phyloP scores from a whole-genome alignment of 2,113 vertebrate genomes.

The Uropsilus gracilis region DNA sequence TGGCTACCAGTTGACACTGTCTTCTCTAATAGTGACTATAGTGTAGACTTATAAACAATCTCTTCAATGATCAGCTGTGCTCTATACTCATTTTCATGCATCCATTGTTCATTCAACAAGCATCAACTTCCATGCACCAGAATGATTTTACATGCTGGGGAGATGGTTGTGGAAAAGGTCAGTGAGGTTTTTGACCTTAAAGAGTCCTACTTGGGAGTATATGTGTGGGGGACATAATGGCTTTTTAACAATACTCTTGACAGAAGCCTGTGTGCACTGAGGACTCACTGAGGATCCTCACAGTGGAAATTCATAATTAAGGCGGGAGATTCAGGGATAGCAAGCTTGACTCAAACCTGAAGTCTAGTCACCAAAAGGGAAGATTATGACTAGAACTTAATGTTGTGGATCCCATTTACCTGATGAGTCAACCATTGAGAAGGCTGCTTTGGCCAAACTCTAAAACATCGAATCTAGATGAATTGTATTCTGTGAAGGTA shows the following conservation, averaged over 20 bases:
- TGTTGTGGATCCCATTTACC: background rate
- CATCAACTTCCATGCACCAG: background rate
- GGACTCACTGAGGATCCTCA: background rate
- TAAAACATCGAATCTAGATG: background rate
- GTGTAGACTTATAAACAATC: background rate
- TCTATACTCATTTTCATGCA: background rate
- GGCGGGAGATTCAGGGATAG: background rate
- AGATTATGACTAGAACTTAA: background rate
- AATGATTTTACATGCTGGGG: background rate
- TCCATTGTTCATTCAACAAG: background rate
- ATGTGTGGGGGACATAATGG: too few relatives aligned
- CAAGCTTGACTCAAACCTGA: background rate
- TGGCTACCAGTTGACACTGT: background rate
- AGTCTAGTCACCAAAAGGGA: background rate
- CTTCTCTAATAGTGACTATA: background rate
- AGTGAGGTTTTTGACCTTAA: background rate
- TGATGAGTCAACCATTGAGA: background rate
- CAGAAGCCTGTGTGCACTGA: background rate
- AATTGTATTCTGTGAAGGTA: background rate
- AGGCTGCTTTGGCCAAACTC: background rate
- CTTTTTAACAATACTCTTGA: too few relatives aligned
- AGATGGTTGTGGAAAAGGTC: background rate
- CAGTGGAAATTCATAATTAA: background rate
- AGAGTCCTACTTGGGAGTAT: background rate
- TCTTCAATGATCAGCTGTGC: background rate